Percentiles rank a stretch among this genome's conserved stretches.
Evolutionary conservation across 1,140 invertebrate species (phyloP).

Genomic region (Babylonia areolata): DNA sequence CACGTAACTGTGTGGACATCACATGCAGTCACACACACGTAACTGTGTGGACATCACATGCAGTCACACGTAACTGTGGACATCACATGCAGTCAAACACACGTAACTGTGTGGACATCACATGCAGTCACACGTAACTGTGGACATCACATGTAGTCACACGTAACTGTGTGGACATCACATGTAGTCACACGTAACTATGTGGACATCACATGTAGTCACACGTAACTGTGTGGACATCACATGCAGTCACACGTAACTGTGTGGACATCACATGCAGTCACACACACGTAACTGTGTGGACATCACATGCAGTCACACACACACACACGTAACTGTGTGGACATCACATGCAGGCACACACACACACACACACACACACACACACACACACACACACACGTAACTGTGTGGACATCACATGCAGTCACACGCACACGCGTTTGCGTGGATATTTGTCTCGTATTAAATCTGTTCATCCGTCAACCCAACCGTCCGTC

Average conservation of each 20-base stretch:
- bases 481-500: no score
- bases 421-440: no score
- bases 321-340: not conserved
- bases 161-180: no score
- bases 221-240: not conserved
- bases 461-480: no score
- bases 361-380: constrained; percentile 3
- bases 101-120: not conserved
- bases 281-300: not conserved
- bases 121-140: not conserved
- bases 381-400: not conserved
- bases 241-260: no score
- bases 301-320: not conserved
- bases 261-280: not conserved
- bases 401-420: not conserved
- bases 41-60: no score
- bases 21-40: not conserved
- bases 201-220: not conserved
- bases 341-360: not conserved
- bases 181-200: not conserved
- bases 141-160: not conserved
- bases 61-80: no score
- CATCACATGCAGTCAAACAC: no score
- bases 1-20: not conserved
- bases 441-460: no score